Evolutionary conservation across 2,113 vertebrate species (phyloP).

Genomic region (Chaetodon trifascialis): DNA sequence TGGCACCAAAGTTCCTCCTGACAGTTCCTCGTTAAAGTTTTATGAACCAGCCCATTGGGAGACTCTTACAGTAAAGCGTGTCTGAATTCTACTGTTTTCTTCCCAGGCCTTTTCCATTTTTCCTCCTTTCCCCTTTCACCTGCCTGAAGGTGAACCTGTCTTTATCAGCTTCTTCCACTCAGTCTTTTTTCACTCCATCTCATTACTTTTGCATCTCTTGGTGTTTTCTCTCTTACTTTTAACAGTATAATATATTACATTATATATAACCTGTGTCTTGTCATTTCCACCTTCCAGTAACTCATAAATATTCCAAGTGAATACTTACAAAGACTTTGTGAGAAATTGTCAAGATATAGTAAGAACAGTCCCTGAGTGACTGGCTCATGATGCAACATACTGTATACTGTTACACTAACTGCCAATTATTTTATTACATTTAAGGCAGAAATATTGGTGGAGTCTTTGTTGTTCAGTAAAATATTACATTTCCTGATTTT

Average conservation of each 20-base stretch:
- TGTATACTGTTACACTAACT: not conserved
- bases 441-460: not conserved
- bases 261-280: too few species aligned
- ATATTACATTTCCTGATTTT: too few species aligned
- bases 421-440: not conserved
- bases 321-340: not conserved
- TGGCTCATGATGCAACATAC: not conserved
- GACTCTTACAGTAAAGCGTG: constrained; percentile 8
- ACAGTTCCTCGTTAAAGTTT: constrained; percentile 52
- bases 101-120: not conserved
- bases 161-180: not conserved
- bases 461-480: not conserved
- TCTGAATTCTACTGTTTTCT: not conserved
- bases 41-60: constrained; percentile 35
- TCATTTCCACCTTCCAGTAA: too few species aligned
- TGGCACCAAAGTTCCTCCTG: not conserved
- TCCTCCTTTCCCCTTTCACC: not conserved
- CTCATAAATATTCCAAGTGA: not conserved
- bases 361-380: too few species aligned
- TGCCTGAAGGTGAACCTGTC: not conserved
- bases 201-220: not conserved
- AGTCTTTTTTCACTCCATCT: not conserved
- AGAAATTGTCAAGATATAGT: not conserved
- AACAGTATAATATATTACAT: too few species aligned
- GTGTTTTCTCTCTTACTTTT: not conserved